Evolutionary conservation across 1,140 invertebrate genomes (phyloP), one percentile per base, ranked within the genome.

Genomic region (Zaprionus nigranus): DNA sequence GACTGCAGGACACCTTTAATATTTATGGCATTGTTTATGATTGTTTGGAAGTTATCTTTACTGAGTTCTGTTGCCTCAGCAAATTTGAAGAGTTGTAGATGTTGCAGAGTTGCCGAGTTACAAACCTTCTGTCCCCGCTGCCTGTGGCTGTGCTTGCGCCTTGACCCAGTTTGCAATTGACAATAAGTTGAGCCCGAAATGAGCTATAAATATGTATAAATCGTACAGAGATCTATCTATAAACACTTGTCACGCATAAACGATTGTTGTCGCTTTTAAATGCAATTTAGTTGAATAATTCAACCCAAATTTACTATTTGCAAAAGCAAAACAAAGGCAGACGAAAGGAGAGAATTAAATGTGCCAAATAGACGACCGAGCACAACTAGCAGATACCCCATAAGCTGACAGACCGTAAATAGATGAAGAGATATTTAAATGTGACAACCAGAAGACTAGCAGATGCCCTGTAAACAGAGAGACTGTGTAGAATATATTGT

Each of bases 211-310:
- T 67, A 43, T 40, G 38, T 59, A 67, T 26, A 64, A 15, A 34
- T 24, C 51, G 62, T 36, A 43, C 43, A 49, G 20, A 34, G 26
- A 64, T 15, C 46, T 46, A 46, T 46, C n/a, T 66, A 38, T 53
- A 61, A 53, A 46, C 58, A 46, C 30, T 64, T 64, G 30, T 60
- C 43, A 58, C 49, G 38, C 46, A 24, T 70, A 62, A 70, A 54
- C 49, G 59, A 70, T 70, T 70, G 49, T 38, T 53, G 36, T 24
- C 57, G 38, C 59, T 43, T 36, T 60, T 72, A 77, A 67, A 73
- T 67, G 68, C 22, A n/a, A 49, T 40, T 65, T 65, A 20, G 43
- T 34, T 65, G 13, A 66, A 62, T 66, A 73, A 77, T 74, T 49
- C 24, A 67, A 60, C 17, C 7, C 15, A 68, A 36, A 51, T 58